Evolutionary conservation across 2,113 vertebrate species (phyloP), one percentile per base, ranked within the genome.

Genomic region (Sitta europaea): DNA sequence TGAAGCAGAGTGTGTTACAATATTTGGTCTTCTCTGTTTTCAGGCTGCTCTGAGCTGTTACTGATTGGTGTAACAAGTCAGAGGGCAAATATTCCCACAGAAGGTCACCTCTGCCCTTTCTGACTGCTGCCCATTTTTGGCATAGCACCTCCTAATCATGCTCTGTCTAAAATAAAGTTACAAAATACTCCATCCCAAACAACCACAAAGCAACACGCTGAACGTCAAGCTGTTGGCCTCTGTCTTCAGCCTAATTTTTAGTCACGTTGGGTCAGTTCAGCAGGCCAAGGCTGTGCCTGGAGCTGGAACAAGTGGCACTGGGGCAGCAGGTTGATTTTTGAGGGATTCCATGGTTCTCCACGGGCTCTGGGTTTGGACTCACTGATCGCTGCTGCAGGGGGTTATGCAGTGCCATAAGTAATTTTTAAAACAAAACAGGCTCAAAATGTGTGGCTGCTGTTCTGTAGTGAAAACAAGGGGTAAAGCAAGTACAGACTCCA

Each of bases 331-430:
- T 8, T 14, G 47, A 16, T 45, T 68, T 88, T 22, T 14, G 40
- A 43, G 55, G 47, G 20, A 7, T 70, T 31, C 6, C 0, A 0
- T 9, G 14, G 51, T 42, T 45, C 20, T 51, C n/a, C 2, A 0
- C 10, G 16, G 15, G 13, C 67, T 70, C 5, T 15, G 67, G 29
- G 14, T 19, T 76, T 79, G 67, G 50, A 40, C 24, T 81, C 16
- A 0, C 13, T 73, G 13, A 14, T 21, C n/a, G 20, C 36, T 58
- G 43, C 3, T 31, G 20, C 7, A 65, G 28, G 36, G 22, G 10
- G 9, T 28, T 53, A 5, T 31, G 35, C 47, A 31, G 29, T 9
- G 33, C 55, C 62, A 0, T 2, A 20, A 43, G 33, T 58, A 7
- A 0, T 36, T 71, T 42, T 45, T 28, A 17, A 78, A 87, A n/a